Evolutionary conservation across 1,140 invertebrate species (phyloP).

Genomic region (Atta cephalotes): DNA sequence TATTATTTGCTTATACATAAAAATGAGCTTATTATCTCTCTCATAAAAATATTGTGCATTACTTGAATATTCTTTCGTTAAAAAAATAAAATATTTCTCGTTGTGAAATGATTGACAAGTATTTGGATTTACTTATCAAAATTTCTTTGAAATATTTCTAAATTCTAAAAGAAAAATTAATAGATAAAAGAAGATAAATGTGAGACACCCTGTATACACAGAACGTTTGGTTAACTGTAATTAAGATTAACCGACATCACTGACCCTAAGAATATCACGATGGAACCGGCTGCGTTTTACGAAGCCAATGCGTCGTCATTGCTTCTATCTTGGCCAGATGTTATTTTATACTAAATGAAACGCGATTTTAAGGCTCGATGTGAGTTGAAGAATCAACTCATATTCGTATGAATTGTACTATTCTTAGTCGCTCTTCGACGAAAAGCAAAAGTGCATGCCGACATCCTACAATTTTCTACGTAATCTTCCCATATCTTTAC

Average conservation of each 20-base stretch:
- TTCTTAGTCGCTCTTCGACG: conserved; percentile 57
- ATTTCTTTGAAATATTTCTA: background rate
- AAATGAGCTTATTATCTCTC: background rate
- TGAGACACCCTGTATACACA: conserved; percentile 26
- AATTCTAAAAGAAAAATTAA: background rate
- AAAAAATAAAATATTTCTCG: background rate
- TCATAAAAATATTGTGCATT: background rate
- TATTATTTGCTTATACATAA: too few relatives aligned
- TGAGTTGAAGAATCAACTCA: conserved; percentile 70
- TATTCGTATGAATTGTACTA: conserved; percentile 51
- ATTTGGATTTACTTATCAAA: background rate
- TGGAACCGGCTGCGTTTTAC: background rate
- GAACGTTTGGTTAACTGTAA: conserved; percentile 14
- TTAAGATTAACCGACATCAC: conserved; percentile 42
- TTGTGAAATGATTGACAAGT: background rate
- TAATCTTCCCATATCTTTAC: background rate
- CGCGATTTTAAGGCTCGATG: conserved; percentile 45
- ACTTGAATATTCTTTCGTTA: background rate
- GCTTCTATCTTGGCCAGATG: conserved; percentile 45
- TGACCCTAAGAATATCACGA: conserved; percentile 19
- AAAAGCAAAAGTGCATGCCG: conserved; percentile 54
- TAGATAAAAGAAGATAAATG: background rate
- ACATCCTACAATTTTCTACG: conserved; percentile 33
- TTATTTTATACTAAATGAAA: conserved; percentile 65
- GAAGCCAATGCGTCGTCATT: background rate